A percentile compares a stretch with the other conserved stretches of the same genome.
These are phyloP conservation scores for Nerophis lumbriciformis DNA, from an alignment of 2,113 vertebrate genomes.

Conservation along the genomic window DNA sequence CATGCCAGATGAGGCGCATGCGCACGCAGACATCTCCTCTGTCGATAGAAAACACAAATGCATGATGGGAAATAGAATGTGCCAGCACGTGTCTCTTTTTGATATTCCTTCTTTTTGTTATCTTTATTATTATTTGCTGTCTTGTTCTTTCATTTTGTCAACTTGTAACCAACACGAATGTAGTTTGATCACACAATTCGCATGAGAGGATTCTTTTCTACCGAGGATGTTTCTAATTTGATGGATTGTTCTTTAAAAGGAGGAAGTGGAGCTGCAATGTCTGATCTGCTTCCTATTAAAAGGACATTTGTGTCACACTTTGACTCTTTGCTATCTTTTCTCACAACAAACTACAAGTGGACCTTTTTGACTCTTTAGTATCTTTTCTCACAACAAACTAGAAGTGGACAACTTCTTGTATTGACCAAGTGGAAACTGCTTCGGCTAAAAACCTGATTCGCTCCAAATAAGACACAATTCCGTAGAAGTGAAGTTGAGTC, in stretches of 20 bases:
- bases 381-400: slow-evolving; percentile 1
- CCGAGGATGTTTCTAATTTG: slow-evolving; percentile 73
- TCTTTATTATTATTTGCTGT: slow-evolving; percentile 22
- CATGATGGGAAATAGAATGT: slow-evolving; percentile 70
- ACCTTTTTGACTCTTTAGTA: slow-evolving; percentile 1
- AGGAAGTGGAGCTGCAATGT: slow-evolving; percentile 60
- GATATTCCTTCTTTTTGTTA: slow-evolving; percentile 42
- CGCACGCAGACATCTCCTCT: slow-evolving; percentile 57
- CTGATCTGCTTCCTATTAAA: slow-evolving; percentile 75
- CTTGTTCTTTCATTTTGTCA: slow-evolving; percentile 31
- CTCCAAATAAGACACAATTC: too few species aligned
- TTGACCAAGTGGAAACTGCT: too few species aligned
- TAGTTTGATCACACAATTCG: slow-evolving; percentile 66
- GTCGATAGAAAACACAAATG: slow-evolving; percentile 68
- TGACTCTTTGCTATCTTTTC: slow-evolving; percentile 3
- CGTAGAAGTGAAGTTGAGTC: too few species aligned
- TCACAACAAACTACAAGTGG: neutral
- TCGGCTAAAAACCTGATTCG: too few species aligned
- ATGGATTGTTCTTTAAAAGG: slow-evolving; percentile 60
- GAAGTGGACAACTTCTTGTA: too few species aligned
- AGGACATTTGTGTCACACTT: slow-evolving; percentile 60
- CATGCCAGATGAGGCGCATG: slow-evolving; percentile 57
- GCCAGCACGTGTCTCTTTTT: slow-evolving; percentile 66
- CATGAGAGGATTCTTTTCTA: slow-evolving; percentile 78
- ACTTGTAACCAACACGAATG: slow-evolving; percentile 65